Conservation (phyloP, 2,888 invertebrate genomes). For the Orthosia gothica region DNA sequence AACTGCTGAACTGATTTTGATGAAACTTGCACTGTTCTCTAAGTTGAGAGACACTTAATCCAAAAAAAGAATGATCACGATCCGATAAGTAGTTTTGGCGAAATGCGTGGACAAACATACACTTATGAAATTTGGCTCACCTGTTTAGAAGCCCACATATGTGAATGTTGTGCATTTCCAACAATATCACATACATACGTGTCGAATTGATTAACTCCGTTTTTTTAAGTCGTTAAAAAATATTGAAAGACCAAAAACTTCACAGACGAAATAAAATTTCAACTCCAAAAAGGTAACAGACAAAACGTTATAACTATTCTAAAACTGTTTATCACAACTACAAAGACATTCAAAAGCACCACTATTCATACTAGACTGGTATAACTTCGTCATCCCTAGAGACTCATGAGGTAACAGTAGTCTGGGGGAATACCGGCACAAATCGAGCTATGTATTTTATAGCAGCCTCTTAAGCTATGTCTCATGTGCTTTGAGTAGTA, state of each 20-base stretch:
- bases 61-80: too few species aligned
- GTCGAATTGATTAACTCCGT: too few species aligned
- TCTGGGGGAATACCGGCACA: constrained; percentile 3
- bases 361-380: background rate
- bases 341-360: constrained; percentile 15
- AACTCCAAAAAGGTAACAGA: constrained; percentile 15
- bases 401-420: constrained; percentile 41
- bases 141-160: too few species aligned
- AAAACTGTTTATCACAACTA: constrained; percentile 16
- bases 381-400: constrained; percentile 12
- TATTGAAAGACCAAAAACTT: background rate
- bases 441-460: constrained; percentile 49
- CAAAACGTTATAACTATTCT: constrained; percentile 1
- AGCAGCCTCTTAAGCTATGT: constrained; percentile 22
- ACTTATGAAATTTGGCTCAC: too few species aligned
- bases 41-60: too few species aligned
- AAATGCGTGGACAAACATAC: too few species aligned
- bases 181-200: too few species aligned
- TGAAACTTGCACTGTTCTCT: too few species aligned
- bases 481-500: constrained; percentile 6
- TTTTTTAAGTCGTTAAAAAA: background rate
- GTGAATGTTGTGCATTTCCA: too few species aligned
- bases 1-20: too few species aligned
- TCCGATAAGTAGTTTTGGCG: too few species aligned
- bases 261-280: background rate